These are phyloP conservation scores for Caradrina clavipalpis DNA, from an alignment of 2,888 invertebrate genomes.

Conservation along the genomic window DNA sequence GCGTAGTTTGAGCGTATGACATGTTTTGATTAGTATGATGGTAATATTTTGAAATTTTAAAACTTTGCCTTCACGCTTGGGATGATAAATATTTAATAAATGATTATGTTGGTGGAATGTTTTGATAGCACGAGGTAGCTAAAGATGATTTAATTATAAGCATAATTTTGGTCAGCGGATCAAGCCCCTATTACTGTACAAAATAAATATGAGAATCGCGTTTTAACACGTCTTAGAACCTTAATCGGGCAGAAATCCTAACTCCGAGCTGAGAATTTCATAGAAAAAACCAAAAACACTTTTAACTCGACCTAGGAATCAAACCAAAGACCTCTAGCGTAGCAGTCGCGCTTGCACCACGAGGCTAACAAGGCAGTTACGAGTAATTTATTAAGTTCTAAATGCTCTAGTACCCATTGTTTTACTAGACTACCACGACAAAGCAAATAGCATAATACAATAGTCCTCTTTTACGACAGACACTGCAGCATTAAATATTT, in stretches of 20 bases:
- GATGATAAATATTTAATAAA: conserved; percentile 35
- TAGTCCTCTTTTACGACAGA: conserved; percentile 18
- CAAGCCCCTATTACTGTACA: too few species aligned
- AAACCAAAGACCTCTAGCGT: too few species aligned
- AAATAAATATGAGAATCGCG: too few species aligned
- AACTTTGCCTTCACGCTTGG: conserved; percentile 22
- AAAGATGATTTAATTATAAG: conserved; percentile 15
- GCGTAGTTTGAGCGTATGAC: conserved; percentile 45
- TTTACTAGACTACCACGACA: background rate
- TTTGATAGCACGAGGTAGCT: background rate
- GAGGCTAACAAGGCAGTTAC: too few species aligned
- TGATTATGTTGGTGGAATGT: conserved; percentile 14
- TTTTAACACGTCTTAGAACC: too few species aligned
- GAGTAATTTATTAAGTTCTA: too few species aligned
- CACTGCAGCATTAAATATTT: conserved; percentile 23
- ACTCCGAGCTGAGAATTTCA: too few species aligned
- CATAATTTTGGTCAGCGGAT: background rate
- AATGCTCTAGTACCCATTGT: background rate
- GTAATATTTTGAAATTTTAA: conserved; percentile 45
- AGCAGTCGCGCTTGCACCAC: too few species aligned
- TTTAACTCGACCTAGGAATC: too few species aligned
- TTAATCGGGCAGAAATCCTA: too few species aligned
- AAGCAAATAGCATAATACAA: conserved; percentile 1
- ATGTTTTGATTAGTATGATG: conserved; percentile 60
- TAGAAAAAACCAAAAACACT: too few species aligned